Conservation (phyloP, 2,888 invertebrate genomes). For the Heterodera filipjevi region DNA sequence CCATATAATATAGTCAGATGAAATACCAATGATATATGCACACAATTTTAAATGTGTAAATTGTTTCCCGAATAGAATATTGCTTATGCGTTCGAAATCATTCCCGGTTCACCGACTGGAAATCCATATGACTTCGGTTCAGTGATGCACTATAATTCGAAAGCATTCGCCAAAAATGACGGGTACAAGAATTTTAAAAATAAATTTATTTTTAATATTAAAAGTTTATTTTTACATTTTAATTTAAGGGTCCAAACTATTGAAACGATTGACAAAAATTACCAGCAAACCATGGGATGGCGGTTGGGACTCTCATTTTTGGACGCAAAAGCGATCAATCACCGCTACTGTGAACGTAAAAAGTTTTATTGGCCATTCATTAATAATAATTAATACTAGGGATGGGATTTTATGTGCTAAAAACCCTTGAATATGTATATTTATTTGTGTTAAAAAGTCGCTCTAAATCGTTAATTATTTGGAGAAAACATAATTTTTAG, state of each 20-base stretch:
- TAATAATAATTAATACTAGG: no score
- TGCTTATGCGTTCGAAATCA: constrained; percentile 23
- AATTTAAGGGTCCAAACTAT: neutral
- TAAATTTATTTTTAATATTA: neutral
- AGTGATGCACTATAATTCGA: constrained; percentile 20
- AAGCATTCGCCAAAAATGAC: constrained; percentile 21
- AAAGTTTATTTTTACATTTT: neutral
- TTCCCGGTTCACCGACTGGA: constrained; percentile 22
- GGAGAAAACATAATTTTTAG: no score
- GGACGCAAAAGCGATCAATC: constrained; percentile 25
- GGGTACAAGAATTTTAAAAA: neutral
- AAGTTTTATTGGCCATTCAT: no score
- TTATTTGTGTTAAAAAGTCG: no score
- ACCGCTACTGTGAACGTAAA: constrained; percentile 28
- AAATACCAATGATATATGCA: no score
- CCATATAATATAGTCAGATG: no score
- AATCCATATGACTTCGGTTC: constrained; percentile 28
- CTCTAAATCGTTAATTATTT: no score
- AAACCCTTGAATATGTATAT: no score
- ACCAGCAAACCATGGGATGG: constrained; percentile 24
- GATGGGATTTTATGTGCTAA: no score
- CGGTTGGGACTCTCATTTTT: constrained; percentile 21
- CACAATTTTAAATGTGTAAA: no score
- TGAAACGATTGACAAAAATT: constrained; percentile 27
- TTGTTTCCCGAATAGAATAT: neutral